These are phyloP conservation scores for Buphagus erythrorhynchus DNA, from an alignment of 2,797 vertebrate species.

Conservation along the genomic window DNA sequence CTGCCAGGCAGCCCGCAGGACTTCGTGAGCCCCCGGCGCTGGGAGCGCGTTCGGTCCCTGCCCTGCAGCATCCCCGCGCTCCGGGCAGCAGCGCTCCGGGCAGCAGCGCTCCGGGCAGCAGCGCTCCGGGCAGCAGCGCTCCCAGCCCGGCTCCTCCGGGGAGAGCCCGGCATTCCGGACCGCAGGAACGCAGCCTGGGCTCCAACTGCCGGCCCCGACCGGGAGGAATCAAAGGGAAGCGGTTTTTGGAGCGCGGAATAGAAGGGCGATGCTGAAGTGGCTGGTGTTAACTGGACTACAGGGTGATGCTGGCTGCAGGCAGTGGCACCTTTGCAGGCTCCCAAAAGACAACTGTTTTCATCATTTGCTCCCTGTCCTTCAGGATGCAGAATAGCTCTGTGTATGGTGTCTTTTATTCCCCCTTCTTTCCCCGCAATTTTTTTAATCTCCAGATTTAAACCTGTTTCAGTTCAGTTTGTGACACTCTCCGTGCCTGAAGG, in stretches of 20 bases:
- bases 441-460: neutral
- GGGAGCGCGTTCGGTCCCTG: neutral
- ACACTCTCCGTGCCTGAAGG: neutral
- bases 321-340: neutral
- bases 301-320: neutral
- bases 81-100: no score
- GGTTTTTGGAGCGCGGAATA: neutral
- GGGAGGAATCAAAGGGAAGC: neutral
- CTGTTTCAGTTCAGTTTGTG: accelerated
- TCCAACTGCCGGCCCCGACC: neutral
- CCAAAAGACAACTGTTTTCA: neutral
- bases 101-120: no score
- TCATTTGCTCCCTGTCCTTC: neutral
- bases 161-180: neutral
- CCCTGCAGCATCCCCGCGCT: conserved; percentile 53
- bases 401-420: accelerated
- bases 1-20: conserved; percentile 10
- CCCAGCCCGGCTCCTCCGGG: neutral
- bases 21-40: neutral
- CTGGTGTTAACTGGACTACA: neutral
- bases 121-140: no score
- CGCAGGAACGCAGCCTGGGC: neutral
- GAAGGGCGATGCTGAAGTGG: neutral
- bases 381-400: neutral
- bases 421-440: neutral